These are phyloP conservation scores for Aethina tumida DNA, from an alignment of 1,140 invertebrate species.

Conservation along the genomic window DNA sequence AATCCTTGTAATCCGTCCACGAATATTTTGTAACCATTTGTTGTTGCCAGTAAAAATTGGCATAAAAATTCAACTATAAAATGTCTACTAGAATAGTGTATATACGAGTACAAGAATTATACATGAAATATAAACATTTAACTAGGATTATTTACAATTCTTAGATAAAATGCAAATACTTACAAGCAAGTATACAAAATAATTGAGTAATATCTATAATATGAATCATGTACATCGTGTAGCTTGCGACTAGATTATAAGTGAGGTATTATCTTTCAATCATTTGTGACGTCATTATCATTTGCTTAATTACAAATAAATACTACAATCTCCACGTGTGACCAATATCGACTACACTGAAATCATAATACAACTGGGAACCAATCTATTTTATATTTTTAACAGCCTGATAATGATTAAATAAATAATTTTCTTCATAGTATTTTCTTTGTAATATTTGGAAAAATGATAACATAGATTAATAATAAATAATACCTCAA, in stretches of 20 bases:
- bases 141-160: constrained; percentile 28
- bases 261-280: constrained; percentile 14
- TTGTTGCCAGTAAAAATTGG: constrained; percentile 1
- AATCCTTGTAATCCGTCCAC: too few relatives aligned
- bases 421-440: too few relatives aligned
- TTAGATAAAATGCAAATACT: constrained; percentile 33
- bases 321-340: too few relatives aligned
- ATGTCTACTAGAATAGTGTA: constrained; percentile 13
- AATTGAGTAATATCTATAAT: constrained; percentile 35
- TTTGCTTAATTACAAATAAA: too few relatives aligned
- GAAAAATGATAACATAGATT: too few relatives aligned
- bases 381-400: too few relatives aligned
- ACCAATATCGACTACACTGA: too few relatives aligned
- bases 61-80: constrained; percentile 15
- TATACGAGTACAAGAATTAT: constrained; percentile 22
- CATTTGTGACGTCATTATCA: too few relatives aligned
- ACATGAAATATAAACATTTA: constrained; percentile 16
- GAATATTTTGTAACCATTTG: constrained; percentile 3
- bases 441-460: too few relatives aligned
- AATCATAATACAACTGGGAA: too few relatives aligned
- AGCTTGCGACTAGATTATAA: constrained; percentile 29
- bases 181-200: constrained; percentile 39
- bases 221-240: constrained; percentile 36
- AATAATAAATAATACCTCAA: constrained; percentile 11
- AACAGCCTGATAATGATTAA: too few relatives aligned